Percentiles rank a stretch among this genome's conserved stretches.
Evolutionary conservation across 2,888 invertebrate species (phyloP).

Genomic region (Chelonus formosanus): DNA sequence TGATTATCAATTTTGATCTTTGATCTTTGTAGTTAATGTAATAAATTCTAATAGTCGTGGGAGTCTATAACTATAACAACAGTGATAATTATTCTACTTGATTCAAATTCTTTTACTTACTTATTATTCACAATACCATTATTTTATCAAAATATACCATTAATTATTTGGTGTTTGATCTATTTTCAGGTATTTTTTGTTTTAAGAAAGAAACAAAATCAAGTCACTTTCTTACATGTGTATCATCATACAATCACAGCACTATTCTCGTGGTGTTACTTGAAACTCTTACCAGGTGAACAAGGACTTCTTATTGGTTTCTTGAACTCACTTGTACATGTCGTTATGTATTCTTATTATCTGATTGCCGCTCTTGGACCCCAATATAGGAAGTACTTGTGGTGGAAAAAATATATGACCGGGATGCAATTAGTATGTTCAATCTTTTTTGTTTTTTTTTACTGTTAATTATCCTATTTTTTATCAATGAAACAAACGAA

Average conservation of each 20-base stretch:
- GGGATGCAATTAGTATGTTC: constrained; percentile 77
- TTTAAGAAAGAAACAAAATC: constrained; percentile 69
- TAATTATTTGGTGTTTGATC: neutral
- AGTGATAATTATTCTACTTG: too few species aligned
- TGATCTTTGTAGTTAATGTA: constrained; percentile 7
- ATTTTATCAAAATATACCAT: too few species aligned
- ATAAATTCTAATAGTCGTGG: too few species aligned
- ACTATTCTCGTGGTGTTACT: constrained; percentile 65
- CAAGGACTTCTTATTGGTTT: constrained; percentile 77
- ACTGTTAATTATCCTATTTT: too few species aligned
- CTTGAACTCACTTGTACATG: constrained; percentile 80
- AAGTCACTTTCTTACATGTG: constrained; percentile 70
- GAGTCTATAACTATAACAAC: too few species aligned
- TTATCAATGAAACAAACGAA: too few species aligned
- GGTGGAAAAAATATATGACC: constrained; percentile 89
- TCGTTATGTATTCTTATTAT: constrained; percentile 86
- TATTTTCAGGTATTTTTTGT: constrained; percentile 67
- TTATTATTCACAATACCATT: too few species aligned
- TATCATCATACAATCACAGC: constrained; percentile 68
- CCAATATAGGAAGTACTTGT: constrained; percentile 76
- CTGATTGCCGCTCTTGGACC: constrained; percentile 81
- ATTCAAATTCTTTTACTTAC: too few species aligned
- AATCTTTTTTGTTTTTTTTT: too few species aligned
- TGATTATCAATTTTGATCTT: constrained; percentile 8
- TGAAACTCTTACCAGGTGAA: constrained; percentile 70